These are phyloP conservation scores for Brachyopa scutellaris DNA, from an alignment of 2,888 invertebrate genomes.

Conservation along the genomic window DNA sequence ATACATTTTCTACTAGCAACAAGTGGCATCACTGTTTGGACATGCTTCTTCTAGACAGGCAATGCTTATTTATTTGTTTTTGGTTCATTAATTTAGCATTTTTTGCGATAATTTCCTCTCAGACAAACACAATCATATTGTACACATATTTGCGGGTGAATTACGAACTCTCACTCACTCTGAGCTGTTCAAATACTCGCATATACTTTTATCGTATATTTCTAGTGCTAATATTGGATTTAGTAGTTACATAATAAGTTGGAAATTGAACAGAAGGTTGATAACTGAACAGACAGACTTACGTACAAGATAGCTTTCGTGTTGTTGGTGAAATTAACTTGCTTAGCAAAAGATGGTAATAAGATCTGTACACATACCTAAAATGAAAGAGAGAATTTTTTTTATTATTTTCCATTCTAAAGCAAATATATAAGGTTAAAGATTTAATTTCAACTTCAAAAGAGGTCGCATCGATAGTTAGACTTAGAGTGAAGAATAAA, in stretches of 20 bases:
- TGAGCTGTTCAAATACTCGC: slow-evolving; percentile 10
- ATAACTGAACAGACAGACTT: slow-evolving; percentile 5
- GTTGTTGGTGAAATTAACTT: slow-evolving; percentile 8
- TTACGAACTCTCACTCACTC: not conserved
- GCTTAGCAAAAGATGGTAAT: slow-evolving; percentile 14
- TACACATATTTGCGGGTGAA: slow-evolving; percentile 10
- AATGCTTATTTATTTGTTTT: slow-evolving; percentile 49
- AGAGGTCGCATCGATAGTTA: too few species aligned
- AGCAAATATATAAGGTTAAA: too few species aligned
- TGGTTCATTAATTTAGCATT: slow-evolving; percentile 47
- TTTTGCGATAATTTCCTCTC: slow-evolving; percentile 41
- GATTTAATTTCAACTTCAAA: too few species aligned
- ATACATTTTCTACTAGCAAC: too few species aligned
- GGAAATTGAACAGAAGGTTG: not conserved
- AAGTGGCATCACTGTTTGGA: too few species aligned
- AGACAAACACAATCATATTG: not conserved
- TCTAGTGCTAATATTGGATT: slow-evolving; percentile 21
- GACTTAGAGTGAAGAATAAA: too few species aligned
- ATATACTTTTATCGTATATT: slow-evolving; percentile 22
- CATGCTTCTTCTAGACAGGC: too few species aligned
- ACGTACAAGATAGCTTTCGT: not conserved
- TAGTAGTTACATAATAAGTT: slow-evolving; percentile 16
- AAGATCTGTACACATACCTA: slow-evolving; percentile 44
- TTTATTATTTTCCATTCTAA: too few species aligned
- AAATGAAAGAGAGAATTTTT: slow-evolving; percentile 34